These are phyloP conservation scores for Conomelus anceps DNA, from an alignment of 2,888 invertebrate species.

Conservation along the genomic window DNA sequence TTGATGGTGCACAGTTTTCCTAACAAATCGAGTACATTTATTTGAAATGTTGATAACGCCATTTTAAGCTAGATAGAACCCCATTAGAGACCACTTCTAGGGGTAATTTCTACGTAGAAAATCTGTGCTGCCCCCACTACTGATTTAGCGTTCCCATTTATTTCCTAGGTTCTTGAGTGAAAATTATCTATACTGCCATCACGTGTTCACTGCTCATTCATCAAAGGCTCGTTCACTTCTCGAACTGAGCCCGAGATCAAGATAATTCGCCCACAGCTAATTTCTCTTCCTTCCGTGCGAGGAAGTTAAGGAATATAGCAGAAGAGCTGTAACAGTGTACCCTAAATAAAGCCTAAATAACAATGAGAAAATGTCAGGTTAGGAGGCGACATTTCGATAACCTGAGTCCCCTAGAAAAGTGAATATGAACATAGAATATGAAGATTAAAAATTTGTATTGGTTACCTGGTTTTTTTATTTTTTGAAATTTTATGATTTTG, in stretches of 20 bases:
- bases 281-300: not conserved
- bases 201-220: not conserved
- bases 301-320: not conserved
- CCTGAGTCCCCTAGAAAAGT: no score
- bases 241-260: not conserved
- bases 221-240: not conserved
- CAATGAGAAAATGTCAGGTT: no score
- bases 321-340: not conserved
- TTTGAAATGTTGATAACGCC: no score
- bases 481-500: no score
- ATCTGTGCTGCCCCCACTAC: not conserved
- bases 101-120: no score
- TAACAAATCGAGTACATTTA: no score
- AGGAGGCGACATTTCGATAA: no score
- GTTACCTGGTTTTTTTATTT: no score
- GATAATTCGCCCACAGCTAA: not conserved
- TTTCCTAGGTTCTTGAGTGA: not conserved
- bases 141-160: not conserved
- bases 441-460: no score
- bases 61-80: no score
- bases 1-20: no score
- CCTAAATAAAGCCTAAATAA: not conserved
- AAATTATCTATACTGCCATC: not conserved
- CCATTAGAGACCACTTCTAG: not conserved
- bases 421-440: no score